A percentile compares a stretch with the other conserved stretches of the same genome.
Evolutionary conservation across 2,888 invertebrate species (phyloP).

Genomic region (Notocelia uddmanniana): DNA sequence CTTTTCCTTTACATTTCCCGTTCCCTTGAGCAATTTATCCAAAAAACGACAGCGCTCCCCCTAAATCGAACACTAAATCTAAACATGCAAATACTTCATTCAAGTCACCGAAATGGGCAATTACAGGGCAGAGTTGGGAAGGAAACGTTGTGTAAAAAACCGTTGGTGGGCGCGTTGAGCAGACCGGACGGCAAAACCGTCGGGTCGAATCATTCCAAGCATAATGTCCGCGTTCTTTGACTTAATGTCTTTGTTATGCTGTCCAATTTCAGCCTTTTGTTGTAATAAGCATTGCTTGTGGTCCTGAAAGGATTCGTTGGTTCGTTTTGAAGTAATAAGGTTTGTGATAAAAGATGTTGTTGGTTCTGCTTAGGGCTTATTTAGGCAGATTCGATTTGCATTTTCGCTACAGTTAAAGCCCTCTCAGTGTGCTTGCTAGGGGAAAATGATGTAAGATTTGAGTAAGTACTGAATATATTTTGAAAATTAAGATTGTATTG

Average conservation of each 20-base stretch:
- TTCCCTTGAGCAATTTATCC: conserved; percentile 42
- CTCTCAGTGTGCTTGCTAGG: not conserved
- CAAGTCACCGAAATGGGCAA: conserved; percentile 47
- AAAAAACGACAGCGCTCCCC: conserved; percentile 42
- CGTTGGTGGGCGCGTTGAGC: conserved; percentile 24
- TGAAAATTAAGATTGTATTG: not conserved
- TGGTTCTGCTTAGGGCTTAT: not conserved
- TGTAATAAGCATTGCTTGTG: conserved; percentile 21
- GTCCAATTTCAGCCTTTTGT: conserved; percentile 40
- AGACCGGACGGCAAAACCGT: conserved; percentile 38
- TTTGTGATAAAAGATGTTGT: conserved; percentile 2
- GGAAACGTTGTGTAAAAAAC: conserved; percentile 42
- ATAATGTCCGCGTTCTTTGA: conserved; percentile 40
- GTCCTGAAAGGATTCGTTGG: conserved; percentile 54
- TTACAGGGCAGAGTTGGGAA: conserved; percentile 37
- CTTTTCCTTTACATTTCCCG: conserved; percentile 9
- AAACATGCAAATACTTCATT: conserved; percentile 47
- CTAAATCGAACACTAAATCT: conserved; percentile 46
- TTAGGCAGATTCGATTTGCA: not conserved
- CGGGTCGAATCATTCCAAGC: conserved; percentile 40
- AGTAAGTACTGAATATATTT: not conserved
- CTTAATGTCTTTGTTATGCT: conserved; percentile 44
- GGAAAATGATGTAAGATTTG: not conserved
- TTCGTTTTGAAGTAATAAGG: conserved; percentile 49
- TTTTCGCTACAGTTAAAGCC: not conserved